Percentiles rank a stretch among this genome's conserved stretches.
phyloP scores from a whole-genome alignment of 2,113 vertebrate genomes.

The Otolemur garnettii region DNA sequence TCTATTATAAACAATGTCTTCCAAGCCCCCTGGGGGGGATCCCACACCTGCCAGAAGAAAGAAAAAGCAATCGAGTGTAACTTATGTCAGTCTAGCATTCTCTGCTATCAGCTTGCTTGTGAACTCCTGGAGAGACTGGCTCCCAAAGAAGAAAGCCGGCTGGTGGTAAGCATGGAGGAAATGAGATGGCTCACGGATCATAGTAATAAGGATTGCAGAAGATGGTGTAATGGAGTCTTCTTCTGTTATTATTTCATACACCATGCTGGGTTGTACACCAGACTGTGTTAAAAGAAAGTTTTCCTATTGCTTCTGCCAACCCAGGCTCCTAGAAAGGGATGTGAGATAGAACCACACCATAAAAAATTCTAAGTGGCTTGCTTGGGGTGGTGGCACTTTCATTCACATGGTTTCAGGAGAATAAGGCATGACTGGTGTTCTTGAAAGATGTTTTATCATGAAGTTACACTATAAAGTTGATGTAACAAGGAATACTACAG shows the following conservation, averaged over 20 bases:
- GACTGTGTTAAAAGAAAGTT: background rate
- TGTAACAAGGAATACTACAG: background rate
- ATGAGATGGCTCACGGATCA: accelerated
- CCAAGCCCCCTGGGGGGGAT: constrained; percentile 98
- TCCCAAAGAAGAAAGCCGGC: constrained; percentile 97
- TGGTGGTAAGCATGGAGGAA: constrained; percentile 93
- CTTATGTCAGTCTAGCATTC: constrained; percentile 98
- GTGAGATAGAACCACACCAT: background rate
- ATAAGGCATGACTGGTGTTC: background rate
- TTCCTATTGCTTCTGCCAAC: background rate
- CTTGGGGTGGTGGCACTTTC: background rate
- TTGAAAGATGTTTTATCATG: background rate
- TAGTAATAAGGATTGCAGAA: background rate
- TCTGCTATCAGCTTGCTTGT: constrained; percentile 98
- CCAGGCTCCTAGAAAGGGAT: background rate
- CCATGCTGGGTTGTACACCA: background rate
- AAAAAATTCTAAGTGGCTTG: background rate
- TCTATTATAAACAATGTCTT: constrained; percentile 99
- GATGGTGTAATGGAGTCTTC: background rate
- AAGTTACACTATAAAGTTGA: constrained; percentile 3
- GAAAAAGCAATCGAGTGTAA: constrained; percentile 96
- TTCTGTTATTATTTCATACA: background rate
- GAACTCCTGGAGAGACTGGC: constrained; percentile 97
- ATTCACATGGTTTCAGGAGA: background rate
- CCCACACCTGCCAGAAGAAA: constrained; percentile 98